Percentiles rank a stretch among this genome's conserved stretches.
Evolutionary conservation across 2,113 vertebrate genomes (phyloP).

Genomic region (Osmerus eperlanus): DNA sequence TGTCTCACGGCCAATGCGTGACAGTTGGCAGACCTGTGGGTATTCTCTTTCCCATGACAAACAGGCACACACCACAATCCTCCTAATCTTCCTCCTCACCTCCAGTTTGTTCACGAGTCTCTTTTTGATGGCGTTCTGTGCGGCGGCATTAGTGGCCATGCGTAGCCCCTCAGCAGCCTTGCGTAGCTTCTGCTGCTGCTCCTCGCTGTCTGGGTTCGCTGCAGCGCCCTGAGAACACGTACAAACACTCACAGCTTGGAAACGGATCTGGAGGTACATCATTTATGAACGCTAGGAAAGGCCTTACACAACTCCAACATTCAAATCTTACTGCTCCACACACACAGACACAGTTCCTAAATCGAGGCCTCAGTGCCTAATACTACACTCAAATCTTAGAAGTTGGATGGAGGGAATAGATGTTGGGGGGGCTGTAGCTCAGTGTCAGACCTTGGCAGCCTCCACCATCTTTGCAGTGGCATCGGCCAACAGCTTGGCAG

Average conservation of each 20-base stretch:
- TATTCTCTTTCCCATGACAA: too few relatives aligned
- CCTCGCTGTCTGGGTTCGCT: slow-evolving; percentile 93
- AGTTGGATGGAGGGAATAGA: neutral
- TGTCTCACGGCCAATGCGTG: too few relatives aligned
- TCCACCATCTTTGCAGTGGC: slow-evolving; percentile 98
- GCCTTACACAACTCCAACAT: too few relatives aligned
- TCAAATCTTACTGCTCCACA: too few relatives aligned
- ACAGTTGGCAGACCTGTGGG: too few relatives aligned
- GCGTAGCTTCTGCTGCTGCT: slow-evolving; percentile 92
- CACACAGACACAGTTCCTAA: neutral
- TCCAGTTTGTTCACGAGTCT: slow-evolving; percentile 94
- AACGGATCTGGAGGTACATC: neutral
- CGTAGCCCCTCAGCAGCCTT: slow-evolving; percentile 94
- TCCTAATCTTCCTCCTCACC: slow-evolving; percentile 61
- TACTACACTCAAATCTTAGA: neutral
- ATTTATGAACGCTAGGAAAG: too few relatives aligned
- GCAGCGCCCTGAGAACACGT: slow-evolving; percentile 83
- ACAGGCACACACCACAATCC: too few relatives aligned
- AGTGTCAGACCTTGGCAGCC: slow-evolving; percentile 86
- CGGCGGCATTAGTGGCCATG: slow-evolving; percentile 92
- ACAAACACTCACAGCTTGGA: neutral
- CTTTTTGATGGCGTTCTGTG: slow-evolving; percentile 97
- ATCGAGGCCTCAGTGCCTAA: neutral
- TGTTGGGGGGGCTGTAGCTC: neutral
- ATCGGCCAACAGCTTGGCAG: slow-evolving; percentile 92